phyloP scores from a whole-genome alignment of 1,140 invertebrate genomes.

The Diachasma alloeum region DNA sequence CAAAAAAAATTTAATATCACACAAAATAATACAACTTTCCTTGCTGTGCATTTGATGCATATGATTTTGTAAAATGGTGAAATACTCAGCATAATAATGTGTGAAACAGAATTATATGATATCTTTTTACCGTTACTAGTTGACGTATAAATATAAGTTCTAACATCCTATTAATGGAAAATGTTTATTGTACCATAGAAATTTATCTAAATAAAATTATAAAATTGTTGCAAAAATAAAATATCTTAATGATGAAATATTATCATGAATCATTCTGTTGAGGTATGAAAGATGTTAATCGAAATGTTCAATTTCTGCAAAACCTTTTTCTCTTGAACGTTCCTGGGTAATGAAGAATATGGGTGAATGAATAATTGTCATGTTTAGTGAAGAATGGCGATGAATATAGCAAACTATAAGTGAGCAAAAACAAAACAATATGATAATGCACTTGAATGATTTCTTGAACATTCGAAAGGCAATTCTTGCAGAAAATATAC shows the following conservation, averaged over 20 bases:
- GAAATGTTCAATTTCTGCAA: conserved; percentile 2
- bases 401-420: too few species aligned
- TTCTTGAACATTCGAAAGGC: background rate
- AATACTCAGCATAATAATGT: background rate
- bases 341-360: background rate
- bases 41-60: background rate
- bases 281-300: background rate
- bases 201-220: conserved; percentile 58
- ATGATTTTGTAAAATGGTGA: background rate
- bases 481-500: background rate
- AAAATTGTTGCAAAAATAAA: conserved; percentile 46
- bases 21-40: background rate
- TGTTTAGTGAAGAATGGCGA: background rate
- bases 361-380: background rate
- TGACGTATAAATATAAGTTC: conserved; percentile 20
- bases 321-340: background rate
- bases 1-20: background rate
- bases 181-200: conserved; percentile 62
- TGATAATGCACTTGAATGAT: background rate
- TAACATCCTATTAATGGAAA: conserved; percentile 57
- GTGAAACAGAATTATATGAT: background rate
- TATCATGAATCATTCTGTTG: background rate
- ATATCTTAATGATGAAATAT: background rate
- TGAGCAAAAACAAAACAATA: background rate
- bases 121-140: conserved; percentile 4